A percentile compares a stretch with the other conserved stretches of the same genome.
phyloP scores from a whole-genome alignment of 2,113 vertebrate genomes.

The Asarcornis scutulata region DNA sequence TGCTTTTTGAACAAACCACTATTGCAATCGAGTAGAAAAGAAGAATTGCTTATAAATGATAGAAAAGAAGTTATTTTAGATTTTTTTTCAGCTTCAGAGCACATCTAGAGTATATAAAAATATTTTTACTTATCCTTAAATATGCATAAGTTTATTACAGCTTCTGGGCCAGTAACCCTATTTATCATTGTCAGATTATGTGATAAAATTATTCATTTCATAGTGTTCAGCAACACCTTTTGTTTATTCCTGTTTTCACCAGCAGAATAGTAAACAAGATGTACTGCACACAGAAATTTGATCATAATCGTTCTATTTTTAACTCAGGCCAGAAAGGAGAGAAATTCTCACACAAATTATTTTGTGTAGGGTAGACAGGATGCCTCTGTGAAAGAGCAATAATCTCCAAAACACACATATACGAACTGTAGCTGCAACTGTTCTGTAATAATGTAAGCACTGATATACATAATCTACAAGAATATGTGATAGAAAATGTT shows the following conservation, averaged over 20 bases:
- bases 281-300: background rate
- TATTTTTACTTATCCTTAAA: background rate
- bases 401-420: background rate
- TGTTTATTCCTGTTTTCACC: background rate
- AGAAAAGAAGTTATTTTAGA: background rate
- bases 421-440: background rate
- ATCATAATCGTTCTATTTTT: background rate
- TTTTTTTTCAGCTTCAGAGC: background rate
- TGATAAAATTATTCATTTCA: background rate
- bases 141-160: background rate
- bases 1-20: background rate
- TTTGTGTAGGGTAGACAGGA: background rate
- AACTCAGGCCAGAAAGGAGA: background rate
- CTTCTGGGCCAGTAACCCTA: background rate
- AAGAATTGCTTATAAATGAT: background rate
- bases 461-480: background rate
- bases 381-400: background rate
- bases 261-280: background rate
- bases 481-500: background rate
- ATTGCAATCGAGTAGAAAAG: background rate
- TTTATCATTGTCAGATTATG: background rate
- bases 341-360: background rate
- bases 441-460: background rate
- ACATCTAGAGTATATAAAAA: background rate
- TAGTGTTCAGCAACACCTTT: background rate